Base-by-base conservation (phyloP, 2,797 vertebrate species). In the Coreius guichenoti region DNA sequence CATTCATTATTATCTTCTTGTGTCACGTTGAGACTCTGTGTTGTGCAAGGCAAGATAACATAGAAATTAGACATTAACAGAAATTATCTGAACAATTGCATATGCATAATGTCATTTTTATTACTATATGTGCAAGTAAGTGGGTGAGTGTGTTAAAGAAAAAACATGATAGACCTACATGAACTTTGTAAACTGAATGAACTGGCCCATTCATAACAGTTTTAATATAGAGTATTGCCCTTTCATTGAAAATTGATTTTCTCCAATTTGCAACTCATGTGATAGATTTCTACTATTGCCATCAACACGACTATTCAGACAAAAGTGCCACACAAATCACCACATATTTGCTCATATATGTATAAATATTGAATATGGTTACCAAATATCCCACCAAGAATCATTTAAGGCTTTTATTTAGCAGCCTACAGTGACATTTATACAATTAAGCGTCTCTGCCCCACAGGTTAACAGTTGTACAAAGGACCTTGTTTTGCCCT, bases 1-100 rank as follows among this genome's bases (percentile, higher is more conserved):
- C 29, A 8, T 75, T 33, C 3, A 33, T 33, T 0, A 19, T 54
- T 54, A 4, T 51, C n/a, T 72, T 3, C 21, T 33, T 54, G 31
- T 47, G 43, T 49, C n/a, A 73, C 70, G 19, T 45, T 45, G 26
- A 19, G 70, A 49, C 47, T 65, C 14, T 74, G 72, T 74, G 31
- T 76, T 76, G 31, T 36, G 31, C 31, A 56, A 76, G 74, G 51
- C 31, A 56, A 76, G 74, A 56, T n/a, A 39, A 56, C 74, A n/a
- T n/a, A 76, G 1, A 31, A 31, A 21, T 54, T 8, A 21, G 51
- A 21, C 19, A 54, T 21, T 3, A 21, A 54, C 19, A 8, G 7
- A 54, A 54, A 16, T 36, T 16, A 9, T n/a, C 12, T 39, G 51
- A n/a, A 9, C 1, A 58, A 23, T 14, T 51, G 31, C 8, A 21